Conservation (phyloP, 2,797 vertebrate genomes). For the Acestrorhynchus altus region DNA sequence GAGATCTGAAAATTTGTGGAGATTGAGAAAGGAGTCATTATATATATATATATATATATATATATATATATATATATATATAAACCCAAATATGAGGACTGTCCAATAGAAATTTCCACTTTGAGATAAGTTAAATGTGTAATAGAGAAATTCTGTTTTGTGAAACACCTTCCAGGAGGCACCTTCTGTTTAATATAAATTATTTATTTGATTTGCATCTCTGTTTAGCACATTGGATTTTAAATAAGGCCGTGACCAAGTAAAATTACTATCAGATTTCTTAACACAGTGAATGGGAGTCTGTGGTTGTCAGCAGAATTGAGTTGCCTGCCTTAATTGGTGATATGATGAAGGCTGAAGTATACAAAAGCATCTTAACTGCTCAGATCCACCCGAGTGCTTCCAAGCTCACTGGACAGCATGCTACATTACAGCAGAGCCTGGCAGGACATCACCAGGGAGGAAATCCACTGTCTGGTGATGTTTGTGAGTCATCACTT, state of each 20-base stretch:
- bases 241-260: background rate
- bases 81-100: too few relatives aligned
- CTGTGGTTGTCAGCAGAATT: background rate
- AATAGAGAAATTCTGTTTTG: too few relatives aligned
- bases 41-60: too few relatives aligned
- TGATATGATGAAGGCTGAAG: background rate
- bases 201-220: too few relatives aligned
- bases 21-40: too few relatives aligned
- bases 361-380: background rate
- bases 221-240: background rate
- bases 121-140: too few relatives aligned
- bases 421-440: background rate
- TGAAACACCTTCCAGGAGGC: too few relatives aligned
- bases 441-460: background rate
- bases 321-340: background rate
- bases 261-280: background rate
- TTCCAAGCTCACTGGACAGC: background rate
- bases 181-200: too few relatives aligned
- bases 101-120: too few relatives aligned
- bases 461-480: background rate
- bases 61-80: too few relatives aligned
- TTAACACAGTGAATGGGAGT: background rate
- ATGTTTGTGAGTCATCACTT: background rate
- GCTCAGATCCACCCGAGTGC: background rate
- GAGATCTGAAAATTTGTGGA: too few relatives aligned